Base-by-base conservation (phyloP, 2,797 vertebrate species). In the Glyptemys insculpta region DNA sequence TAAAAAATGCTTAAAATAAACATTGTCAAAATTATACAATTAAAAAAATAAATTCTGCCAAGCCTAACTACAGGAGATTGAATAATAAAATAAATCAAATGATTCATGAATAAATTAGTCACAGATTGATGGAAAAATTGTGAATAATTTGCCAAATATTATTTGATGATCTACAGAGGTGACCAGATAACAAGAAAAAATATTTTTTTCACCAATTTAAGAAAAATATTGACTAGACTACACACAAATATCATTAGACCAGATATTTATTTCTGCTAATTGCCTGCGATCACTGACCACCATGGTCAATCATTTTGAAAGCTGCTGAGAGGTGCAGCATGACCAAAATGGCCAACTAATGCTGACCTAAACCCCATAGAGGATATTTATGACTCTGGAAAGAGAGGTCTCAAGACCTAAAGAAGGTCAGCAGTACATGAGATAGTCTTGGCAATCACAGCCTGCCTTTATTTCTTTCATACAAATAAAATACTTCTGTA, bases 21-120 rank as follows among this genome's bases (percentile, higher is more conserved):
- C 18, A 72, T 19, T 41, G 65, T 41, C 11, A 72, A 41, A 41
- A 23, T 72, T 27, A 47, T 47, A 76, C 25, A 76, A 44, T 65
- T 54, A 0, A 0, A 12, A 27, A 78, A 19, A 27, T 18, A 62
- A 47, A 8, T 9, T 72, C 18, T 72, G n/a, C 21, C 37, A 2
- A 3, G 5, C 16, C 54, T 41, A 80, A 41, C 15, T 0, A 0
- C 50, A 84, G 53, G 41, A 44, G 62, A 44, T 31, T 3, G 15
- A 0, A 1, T 82, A 5, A 5, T 4, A 62, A n/a, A 56, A 41
- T 8, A 44, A 12, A 27, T 54, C 31, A 49, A 47, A 72, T 25
- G 14, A 37, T 41, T 50, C 3, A 5, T 0, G 0, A 31, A 47
- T 23, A 14, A 29, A 37, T 78, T 85, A 15, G 1, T 37, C 21